phyloP scores from a whole-genome alignment of 2,113 vertebrate species.

The Ophiodon elongatus region DNA sequence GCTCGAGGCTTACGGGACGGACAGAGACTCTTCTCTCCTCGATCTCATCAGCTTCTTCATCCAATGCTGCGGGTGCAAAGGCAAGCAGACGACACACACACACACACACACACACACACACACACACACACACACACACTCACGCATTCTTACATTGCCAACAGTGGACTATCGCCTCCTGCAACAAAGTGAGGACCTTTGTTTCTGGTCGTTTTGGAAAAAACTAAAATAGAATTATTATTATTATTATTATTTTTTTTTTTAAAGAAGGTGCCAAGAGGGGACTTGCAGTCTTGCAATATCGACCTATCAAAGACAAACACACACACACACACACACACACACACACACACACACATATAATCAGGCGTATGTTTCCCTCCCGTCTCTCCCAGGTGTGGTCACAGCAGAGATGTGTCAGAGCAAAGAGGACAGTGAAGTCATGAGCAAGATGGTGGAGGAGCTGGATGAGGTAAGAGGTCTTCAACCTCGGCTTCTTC shows the following conservation, averaged over 20 bases:
- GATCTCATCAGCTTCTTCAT: conserved; percentile 96
- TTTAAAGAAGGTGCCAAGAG: no score
- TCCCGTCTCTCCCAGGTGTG: conserved; percentile 83
- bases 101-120: neutral
- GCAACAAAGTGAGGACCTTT: neutral
- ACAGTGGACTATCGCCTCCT: neutral
- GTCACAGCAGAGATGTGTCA: conserved; percentile 94
- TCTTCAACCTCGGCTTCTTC: neutral
- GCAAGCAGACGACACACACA: conserved; percentile 60
- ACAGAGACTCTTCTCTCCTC: conserved; percentile 90
- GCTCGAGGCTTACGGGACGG: conserved; percentile 88
- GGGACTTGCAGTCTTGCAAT: no score
- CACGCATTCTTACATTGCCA: neutral
- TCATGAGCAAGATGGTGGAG: conserved; percentile 92
- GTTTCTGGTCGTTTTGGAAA: neutral
- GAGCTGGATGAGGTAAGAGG: conserved; percentile 89
- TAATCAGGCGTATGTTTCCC: neutral
- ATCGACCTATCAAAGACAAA: neutral
- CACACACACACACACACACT: neutral
- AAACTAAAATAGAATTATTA: no score
- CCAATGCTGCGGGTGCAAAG: conserved; percentile 94
- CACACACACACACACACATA: neutral
- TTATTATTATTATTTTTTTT: no score
- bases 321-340: neutral
- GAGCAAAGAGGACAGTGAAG: conserved; percentile 84